A percentile compares a stretch with the other conserved stretches of the same genome.
phyloP scores from a whole-genome alignment of 2,797 vertebrate species.

The Alectoris magna region DNA sequence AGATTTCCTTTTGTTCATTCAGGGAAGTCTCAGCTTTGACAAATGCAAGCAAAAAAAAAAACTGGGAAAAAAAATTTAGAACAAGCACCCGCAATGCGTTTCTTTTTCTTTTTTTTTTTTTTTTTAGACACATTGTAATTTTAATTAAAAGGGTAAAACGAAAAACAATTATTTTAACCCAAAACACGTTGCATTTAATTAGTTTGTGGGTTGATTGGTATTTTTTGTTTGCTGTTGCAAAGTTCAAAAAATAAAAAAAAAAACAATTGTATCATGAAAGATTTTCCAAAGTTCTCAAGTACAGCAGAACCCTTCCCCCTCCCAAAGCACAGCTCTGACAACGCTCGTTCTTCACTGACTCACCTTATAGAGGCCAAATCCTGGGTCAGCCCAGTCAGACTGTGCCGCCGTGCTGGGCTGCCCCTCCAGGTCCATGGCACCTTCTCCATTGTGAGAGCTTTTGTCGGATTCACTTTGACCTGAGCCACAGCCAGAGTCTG shows the following conservation, averaged over 20 bases:
- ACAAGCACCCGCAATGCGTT: background rate
- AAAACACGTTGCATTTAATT: background rate
- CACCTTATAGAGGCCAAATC: conserved; percentile 92
- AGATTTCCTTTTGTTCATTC: conserved; percentile 31
- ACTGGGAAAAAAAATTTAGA: background rate
- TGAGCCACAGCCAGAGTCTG: conserved; percentile 93
- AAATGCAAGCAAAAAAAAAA: background rate
- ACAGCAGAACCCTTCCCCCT: background rate
- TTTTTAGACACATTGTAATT: background rate
- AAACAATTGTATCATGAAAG: accelerated
- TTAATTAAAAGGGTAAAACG: background rate
- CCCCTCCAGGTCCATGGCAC: conserved; percentile 80
- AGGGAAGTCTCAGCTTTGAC: conserved; percentile 20
- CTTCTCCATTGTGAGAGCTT: conserved; percentile 90
- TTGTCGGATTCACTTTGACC: conserved; percentile 95
- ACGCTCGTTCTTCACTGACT: accelerated
- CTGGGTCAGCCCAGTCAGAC: conserved; percentile 79
- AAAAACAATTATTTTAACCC: background rate
- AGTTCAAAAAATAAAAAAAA: background rate
- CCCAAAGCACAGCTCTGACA: accelerated
- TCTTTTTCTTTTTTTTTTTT: background rate
- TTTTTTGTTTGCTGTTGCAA: background rate
- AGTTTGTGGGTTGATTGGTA: background rate
- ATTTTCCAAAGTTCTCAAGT: background rate
- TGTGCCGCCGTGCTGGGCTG: conserved; percentile 76